Percentiles rank a stretch among this genome's conserved stretches.
phyloP scores from a whole-genome alignment of 2,888 invertebrate species.

The Caenorhabditis sp. region DNA sequence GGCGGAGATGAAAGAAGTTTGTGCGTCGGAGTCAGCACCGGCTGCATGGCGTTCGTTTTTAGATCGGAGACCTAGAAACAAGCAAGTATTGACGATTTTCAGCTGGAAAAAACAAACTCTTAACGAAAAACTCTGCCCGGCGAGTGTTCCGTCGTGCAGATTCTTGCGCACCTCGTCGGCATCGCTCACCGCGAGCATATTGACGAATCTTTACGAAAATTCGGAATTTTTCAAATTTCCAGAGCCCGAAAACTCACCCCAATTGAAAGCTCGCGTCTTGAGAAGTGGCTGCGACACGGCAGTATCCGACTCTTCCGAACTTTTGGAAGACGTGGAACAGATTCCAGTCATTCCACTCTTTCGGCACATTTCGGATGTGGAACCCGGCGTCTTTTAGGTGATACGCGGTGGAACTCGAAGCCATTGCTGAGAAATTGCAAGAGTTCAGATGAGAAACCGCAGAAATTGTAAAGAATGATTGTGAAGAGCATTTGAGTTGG shows the following conservation, averaged over 20 bases:
- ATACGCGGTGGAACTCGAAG: constrained; percentile 41
- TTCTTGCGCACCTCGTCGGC: constrained; percentile 42
- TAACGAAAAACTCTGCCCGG: constrained; percentile 4
- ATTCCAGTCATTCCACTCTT: constrained; percentile 52
- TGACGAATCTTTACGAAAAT: constrained; percentile 33
- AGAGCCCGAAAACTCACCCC: constrained; percentile 22
- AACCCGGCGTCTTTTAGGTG: constrained; percentile 52
- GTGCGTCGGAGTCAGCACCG: too few species aligned
- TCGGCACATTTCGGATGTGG: constrained; percentile 45
- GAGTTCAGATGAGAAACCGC: background rate
- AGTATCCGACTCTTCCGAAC: constrained; percentile 46
- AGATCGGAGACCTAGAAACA: constrained; percentile 40
- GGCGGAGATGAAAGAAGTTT: too few species aligned
- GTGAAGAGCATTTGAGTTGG: background rate
- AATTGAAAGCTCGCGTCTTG: constrained; percentile 25
- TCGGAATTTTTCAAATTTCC: background rate
- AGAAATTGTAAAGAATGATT: background rate
- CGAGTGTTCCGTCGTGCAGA: constrained; percentile 21
- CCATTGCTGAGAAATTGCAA: constrained; percentile 23
- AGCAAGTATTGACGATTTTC: too few species aligned
- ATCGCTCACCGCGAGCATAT: constrained; percentile 33
- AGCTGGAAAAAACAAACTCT: too few species aligned
- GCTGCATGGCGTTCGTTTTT: too few species aligned
- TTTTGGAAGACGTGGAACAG: constrained; percentile 41
- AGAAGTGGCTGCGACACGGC: constrained; percentile 33